These are phyloP conservation scores for Athrips mouffetella DNA, from an alignment of 2,888 invertebrate genomes.

Conservation along the genomic window DNA sequence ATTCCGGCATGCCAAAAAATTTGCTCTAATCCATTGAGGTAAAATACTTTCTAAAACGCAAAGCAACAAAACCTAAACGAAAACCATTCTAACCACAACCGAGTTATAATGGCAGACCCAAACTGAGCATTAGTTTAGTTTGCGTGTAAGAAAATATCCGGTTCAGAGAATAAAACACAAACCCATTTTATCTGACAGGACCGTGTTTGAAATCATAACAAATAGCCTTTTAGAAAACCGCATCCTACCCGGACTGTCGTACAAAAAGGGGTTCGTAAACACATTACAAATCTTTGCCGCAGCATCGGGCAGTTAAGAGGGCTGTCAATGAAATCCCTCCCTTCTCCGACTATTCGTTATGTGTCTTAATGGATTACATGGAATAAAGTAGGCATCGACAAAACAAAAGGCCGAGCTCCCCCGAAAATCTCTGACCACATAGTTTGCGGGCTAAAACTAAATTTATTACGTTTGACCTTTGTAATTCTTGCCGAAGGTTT, in stretches of 20 bases:
- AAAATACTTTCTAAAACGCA: background rate
- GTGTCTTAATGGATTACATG: constrained; percentile 73
- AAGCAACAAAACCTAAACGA: constrained; percentile 4
- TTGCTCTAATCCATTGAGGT: too few species aligned
- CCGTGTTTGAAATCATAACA: constrained; percentile 76
- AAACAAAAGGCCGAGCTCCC: constrained; percentile 68
- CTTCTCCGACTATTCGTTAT: constrained; percentile 65
- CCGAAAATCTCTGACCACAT: constrained; percentile 71
- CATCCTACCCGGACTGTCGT: constrained; percentile 68
- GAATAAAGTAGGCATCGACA: constrained; percentile 73
- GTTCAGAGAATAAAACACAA: constrained; percentile 66
- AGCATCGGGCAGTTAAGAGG: constrained; percentile 62
- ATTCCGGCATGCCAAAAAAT: constrained; percentile 26
- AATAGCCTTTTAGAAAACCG: constrained; percentile 75
- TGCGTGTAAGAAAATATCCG: constrained; percentile 54
- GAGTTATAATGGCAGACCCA: background rate
- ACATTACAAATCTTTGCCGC: constrained; percentile 71
- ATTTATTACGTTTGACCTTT: constrained; percentile 77
- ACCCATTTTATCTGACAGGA: constrained; percentile 70
- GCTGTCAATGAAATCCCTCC: constrained; percentile 69
- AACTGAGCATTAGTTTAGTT: constrained; percentile 42
- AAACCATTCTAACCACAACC: constrained; percentile 8
- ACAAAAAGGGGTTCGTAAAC: constrained; percentile 67
- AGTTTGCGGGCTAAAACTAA: constrained; percentile 73
- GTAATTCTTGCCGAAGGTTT: constrained; percentile 72